These are phyloP conservation scores for Cantharis nigra DNA, from an alignment of 2,888 invertebrate species.

Conservation along the genomic window DNA sequence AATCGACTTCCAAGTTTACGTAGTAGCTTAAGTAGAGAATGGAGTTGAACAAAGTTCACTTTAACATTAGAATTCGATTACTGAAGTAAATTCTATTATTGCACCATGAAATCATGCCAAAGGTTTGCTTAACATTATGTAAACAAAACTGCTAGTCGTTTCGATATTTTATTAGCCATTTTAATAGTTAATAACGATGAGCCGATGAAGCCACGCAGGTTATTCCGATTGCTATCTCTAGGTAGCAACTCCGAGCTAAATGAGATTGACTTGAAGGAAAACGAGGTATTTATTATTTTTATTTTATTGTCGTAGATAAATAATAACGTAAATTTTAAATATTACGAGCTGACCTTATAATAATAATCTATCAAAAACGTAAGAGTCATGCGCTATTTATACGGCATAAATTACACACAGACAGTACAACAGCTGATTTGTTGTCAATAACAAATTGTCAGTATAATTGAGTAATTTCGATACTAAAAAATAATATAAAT, in stretches of 20 bases:
- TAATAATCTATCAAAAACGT: background rate
- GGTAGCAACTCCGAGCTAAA: slow-evolving; percentile 7
- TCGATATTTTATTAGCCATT: background rate
- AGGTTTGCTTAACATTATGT: background rate
- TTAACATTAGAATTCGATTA: background rate
- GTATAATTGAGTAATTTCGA: slow-evolving; percentile 4
- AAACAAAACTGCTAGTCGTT: background rate
- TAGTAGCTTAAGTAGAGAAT: background rate
- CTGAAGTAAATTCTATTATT: background rate
- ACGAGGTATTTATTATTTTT: background rate
- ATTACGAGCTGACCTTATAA: background rate
- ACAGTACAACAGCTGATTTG: background rate
- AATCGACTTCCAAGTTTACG: too few species aligned
- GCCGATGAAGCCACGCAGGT: slow-evolving; percentile 26
- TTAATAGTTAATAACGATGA: slow-evolving; percentile 22
- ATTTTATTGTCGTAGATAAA: background rate
- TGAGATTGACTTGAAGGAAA: background rate
- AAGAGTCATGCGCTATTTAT: background rate
- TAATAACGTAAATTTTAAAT: background rate
- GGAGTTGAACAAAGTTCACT: background rate
- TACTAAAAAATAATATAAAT: background rate
- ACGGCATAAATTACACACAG: background rate
- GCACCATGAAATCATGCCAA: background rate
- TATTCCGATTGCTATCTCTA: slow-evolving; percentile 19
- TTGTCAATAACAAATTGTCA: background rate